Base-by-base conservation (phyloP, 2,888 invertebrate genomes). In the Drosophila infuscata region DNA sequence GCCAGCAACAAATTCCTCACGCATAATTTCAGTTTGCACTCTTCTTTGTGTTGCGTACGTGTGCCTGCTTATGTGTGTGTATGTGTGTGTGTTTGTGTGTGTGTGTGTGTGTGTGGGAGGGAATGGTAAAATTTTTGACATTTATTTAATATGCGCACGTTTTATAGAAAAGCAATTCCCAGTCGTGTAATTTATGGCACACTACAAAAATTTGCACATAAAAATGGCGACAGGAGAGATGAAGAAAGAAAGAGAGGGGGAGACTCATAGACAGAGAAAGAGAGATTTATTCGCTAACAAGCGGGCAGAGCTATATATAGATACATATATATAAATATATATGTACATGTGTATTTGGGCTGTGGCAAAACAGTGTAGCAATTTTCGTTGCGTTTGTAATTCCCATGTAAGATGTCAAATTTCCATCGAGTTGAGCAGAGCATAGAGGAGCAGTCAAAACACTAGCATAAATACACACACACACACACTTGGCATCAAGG, bases 101-200 rank as follows among this genome's bases (percentile, higher is more conserved):
- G 38, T 38, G 48, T 38, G 46, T 32, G 41, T 32, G 48, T 15
- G 46, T 30, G 46, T 35, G 41, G n/a, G 46, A 9, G 67, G 67
- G 56, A 79, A 76, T 77, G 75, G 68, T 75, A 90, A 67, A 70
- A 86, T 86, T 88, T 86, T 90, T 88, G 89, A 88, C 89, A 88
- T 89, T 88, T 88, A 88, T 88, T 88, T 90, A 88, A 88, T 88
- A 88, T 89, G 87, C 89, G 89, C 87, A 90, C 87, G 87, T 88
- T 88, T 90, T 88, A 88, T 90, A 89, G 89, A 90, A 88, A 88
- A 88, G 90, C 87, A 90, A 88, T 88, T 88, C 87, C 90, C 87
- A 82, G 87, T 79, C 83, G 87, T 89, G 86, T 90, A 88, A 88
- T 88, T 88, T 90, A 88, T 88, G 87, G 80, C 90, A 81, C 89